These are phyloP conservation scores for Zygogramma bicolorata DNA, from an alignment of 2,888 invertebrate species.

Conservation along the genomic window DNA sequence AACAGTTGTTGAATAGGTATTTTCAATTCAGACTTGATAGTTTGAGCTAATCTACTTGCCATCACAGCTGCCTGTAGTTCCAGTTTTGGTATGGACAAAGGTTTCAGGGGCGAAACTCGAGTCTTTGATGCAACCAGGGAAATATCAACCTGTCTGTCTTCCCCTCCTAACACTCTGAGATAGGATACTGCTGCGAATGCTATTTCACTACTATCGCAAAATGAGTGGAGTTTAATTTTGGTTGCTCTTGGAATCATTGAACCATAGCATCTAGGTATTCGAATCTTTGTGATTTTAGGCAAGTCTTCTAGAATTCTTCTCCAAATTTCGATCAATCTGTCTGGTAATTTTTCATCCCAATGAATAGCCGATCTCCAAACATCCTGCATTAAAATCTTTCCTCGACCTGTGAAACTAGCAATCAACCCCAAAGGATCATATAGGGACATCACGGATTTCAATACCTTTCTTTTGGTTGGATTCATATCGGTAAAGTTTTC, in stretches of 20 bases:
- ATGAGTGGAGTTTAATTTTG: neutral
- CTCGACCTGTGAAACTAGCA: neutral
- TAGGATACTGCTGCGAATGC: neutral
- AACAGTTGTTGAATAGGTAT: slow-evolving; percentile 29
- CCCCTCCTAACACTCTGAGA: too few relatives aligned
- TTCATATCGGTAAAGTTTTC: too few relatives aligned
- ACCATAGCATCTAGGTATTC: neutral
- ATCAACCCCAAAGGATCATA: slow-evolving; percentile 3
- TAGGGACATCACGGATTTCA: neutral
- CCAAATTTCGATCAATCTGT: neutral
- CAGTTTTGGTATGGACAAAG: slow-evolving; percentile 48
- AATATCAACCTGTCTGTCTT: neutral
- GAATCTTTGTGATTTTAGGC: neutral
- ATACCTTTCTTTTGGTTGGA: slow-evolving; percentile 2
- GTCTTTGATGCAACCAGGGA: neutral
- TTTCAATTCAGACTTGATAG: slow-evolving; percentile 33
- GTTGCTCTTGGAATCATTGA: neutral
- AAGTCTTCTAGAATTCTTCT: neutral
- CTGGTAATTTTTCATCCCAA: neutral
- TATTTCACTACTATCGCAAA: neutral
- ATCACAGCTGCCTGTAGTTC: slow-evolving; percentile 43
- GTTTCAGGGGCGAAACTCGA: slow-evolving; percentile 28
- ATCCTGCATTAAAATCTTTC: neutral
- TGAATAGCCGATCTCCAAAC: neutral
- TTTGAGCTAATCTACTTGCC: slow-evolving; percentile 23